Evolutionary conservation across 1,140 invertebrate species (phyloP).

Genomic region (Atta cephalotes): DNA sequence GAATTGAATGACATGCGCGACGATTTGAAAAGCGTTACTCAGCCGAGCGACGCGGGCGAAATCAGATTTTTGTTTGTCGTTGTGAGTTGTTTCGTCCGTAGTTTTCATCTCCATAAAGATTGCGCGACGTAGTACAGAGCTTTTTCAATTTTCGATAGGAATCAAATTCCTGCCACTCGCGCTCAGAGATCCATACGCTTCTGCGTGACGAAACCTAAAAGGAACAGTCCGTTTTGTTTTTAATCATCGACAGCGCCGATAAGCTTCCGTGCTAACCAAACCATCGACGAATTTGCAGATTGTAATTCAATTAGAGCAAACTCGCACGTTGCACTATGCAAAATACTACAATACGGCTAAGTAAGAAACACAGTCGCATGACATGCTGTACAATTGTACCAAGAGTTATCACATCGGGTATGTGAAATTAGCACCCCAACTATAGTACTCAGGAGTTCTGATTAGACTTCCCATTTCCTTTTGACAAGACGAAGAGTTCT

Average conservation of each 20-base stretch:
- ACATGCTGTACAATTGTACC: background rate
- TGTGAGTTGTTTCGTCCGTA: slow-evolving; percentile 44
- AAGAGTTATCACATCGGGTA: background rate
- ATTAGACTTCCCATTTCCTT: too few species aligned
- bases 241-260: slow-evolving; percentile 1
- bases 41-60: slow-evolving; percentile 41
- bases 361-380: slow-evolving; percentile 38
- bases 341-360: slow-evolving; percentile 41
- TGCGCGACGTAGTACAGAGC: slow-evolving; percentile 36
- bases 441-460: too few species aligned
- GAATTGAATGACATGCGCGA: slow-evolving; percentile 56
- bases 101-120: slow-evolving; percentile 73
- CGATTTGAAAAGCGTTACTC: slow-evolving; percentile 62
- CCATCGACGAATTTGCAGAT: slow-evolving; percentile 26
- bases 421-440: too few species aligned
- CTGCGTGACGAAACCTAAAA: slow-evolving; percentile 29
- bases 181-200: slow-evolving; percentile 2
- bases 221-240: slow-evolving; percentile 25
- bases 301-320: slow-evolving; percentile 31
- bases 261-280: slow-evolving; percentile 27
- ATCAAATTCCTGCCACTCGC: slow-evolving; percentile 68
- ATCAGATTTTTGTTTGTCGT: slow-evolving; percentile 60
- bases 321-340: slow-evolving; percentile 12
- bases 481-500: too few species aligned
- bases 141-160: slow-evolving; percentile 74